A percentile compares a stretch with the other conserved stretches of the same genome.
Evolutionary conservation across 1,140 invertebrate species (phyloP).

Genomic region (Ceratitis capitata): DNA sequence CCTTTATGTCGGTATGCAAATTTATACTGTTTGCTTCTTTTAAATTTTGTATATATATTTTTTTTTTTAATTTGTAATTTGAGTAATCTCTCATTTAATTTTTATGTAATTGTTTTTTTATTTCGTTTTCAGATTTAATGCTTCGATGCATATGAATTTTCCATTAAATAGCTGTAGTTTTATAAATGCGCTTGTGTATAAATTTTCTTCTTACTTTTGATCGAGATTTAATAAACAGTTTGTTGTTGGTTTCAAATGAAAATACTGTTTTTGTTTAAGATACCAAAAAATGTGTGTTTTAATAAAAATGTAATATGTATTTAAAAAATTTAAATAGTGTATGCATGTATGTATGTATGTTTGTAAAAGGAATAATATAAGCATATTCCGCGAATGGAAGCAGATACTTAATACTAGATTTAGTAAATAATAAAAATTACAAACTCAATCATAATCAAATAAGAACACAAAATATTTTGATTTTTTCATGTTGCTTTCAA

Average conservation of each 20-base stretch:
- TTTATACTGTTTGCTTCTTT: neutral
- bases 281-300: neutral
- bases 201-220: neutral
- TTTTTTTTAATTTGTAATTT: neutral
- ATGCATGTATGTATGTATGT: neutral
- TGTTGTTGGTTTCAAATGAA: neutral
- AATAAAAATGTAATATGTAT: slow-evolving; percentile 18
- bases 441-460: neutral
- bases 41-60: neutral
- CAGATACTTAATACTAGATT: slow-evolving; percentile 26
- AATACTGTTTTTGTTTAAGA: neutral
- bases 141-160: neutral
- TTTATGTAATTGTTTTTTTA: neutral
- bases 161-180: neutral
- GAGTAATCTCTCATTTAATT: neutral
- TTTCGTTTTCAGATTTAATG: neutral
- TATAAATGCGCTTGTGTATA: neutral
- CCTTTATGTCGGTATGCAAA: neutral
- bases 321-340: slow-evolving; percentile 33
- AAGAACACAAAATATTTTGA: slow-evolving; percentile 1
- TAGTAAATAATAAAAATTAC: slow-evolving; percentile 13
- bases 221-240: too few species aligned
- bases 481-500: too few species aligned
- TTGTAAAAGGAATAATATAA: slow-evolving; percentile 16
- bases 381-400: slow-evolving; percentile 12